phyloP scores from a whole-genome alignment of 2,888 invertebrate species.

The Ditylenchus weischeri region DNA sequence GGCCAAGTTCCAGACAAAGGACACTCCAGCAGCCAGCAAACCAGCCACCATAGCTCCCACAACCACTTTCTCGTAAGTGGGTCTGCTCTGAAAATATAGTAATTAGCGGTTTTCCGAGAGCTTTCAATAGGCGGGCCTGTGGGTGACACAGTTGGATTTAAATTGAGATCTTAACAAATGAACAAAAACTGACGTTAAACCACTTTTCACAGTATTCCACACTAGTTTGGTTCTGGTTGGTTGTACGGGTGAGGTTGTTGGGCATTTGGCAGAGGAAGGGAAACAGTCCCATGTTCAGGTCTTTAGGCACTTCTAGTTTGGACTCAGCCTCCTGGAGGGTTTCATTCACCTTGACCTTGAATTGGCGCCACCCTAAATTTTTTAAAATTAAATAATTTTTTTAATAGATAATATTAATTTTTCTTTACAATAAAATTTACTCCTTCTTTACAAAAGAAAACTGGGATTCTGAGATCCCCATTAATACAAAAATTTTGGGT shows the following conservation, averaged over 20 bases:
- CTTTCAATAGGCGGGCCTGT: too few relatives aligned
- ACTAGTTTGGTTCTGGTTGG: neutral
- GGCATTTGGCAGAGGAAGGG: slow-evolving; percentile 17
- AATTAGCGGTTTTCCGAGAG: neutral
- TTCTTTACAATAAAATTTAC: too few relatives aligned
- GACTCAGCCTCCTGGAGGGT: slow-evolving; percentile 1
- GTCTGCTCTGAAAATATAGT: slow-evolving; percentile 17
- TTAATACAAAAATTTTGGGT: too few relatives aligned
- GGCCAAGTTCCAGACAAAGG: slow-evolving; percentile 32
- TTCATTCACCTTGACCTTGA: neutral
- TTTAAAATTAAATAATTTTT: too few relatives aligned
- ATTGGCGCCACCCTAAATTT: slow-evolving; percentile 17
- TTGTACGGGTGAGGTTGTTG: slow-evolving; percentile 5
- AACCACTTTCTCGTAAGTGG: slow-evolving; percentile 34
- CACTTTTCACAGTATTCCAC: slow-evolving; percentile 11
- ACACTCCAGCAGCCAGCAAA: slow-evolving; percentile 25
- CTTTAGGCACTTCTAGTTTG: too few relatives aligned
- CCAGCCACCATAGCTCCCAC: slow-evolving; percentile 29
- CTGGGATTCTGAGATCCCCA: too few relatives aligned
- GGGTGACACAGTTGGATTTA: too few relatives aligned
- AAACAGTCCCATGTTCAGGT: slow-evolving; percentile 21
- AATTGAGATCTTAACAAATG: too few relatives aligned
- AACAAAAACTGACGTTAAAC: slow-evolving; percentile 15
- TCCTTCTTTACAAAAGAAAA: too few relatives aligned
- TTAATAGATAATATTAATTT: too few relatives aligned